Percentiles rank a stretch among this genome's conserved stretches.
These are phyloP conservation scores for Acanthochromis polyacanthus DNA, from an alignment of 2,113 vertebrate species.

Conservation along the genomic window DNA sequence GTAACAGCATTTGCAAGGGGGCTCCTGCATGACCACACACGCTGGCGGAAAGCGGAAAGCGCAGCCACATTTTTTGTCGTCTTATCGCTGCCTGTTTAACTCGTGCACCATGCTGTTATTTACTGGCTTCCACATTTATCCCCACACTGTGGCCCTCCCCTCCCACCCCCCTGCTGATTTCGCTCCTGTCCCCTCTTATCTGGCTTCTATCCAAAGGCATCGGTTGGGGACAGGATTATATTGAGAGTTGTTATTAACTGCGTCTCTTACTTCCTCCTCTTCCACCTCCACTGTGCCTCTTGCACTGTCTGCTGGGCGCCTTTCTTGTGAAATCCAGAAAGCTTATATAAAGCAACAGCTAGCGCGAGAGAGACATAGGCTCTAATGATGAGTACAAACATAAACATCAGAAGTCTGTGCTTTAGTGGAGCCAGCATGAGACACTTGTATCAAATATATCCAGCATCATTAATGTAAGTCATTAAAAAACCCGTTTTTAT, in stretches of 20 bases:
- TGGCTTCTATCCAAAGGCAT: conserved; percentile 75
- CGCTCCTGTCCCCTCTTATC: conserved; percentile 74
- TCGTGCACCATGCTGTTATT: conserved; percentile 63
- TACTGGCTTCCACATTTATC: conserved; percentile 72
- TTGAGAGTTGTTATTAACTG: conserved; percentile 77
- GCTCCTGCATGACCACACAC: conserved; percentile 27
- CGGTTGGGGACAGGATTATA: conserved; percentile 79
- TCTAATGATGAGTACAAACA: conserved; percentile 50
- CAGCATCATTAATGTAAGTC: background rate
- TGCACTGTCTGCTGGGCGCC: conserved; percentile 54
- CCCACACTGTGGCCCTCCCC: conserved; percentile 34
- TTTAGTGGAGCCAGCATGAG: background rate
- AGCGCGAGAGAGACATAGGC: background rate
- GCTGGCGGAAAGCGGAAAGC: conserved; percentile 10
- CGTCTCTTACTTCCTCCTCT: conserved; percentile 65
- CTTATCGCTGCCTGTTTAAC: conserved; percentile 64
- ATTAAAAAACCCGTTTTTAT: background rate
- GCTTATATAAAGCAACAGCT: conserved; percentile 45
- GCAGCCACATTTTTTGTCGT: conserved; percentile 9
- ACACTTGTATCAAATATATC: background rate
- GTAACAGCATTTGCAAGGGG: background rate
- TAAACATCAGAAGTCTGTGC: conserved; percentile 14
- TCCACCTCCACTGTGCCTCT: conserved; percentile 54
- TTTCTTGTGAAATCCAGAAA: conserved; percentile 57
- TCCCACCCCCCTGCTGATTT: conserved; percentile 54